Evolutionary conservation across 2,113 vertebrate genomes (phyloP).

Genomic region (Dascyllus trimaculatus): DNA sequence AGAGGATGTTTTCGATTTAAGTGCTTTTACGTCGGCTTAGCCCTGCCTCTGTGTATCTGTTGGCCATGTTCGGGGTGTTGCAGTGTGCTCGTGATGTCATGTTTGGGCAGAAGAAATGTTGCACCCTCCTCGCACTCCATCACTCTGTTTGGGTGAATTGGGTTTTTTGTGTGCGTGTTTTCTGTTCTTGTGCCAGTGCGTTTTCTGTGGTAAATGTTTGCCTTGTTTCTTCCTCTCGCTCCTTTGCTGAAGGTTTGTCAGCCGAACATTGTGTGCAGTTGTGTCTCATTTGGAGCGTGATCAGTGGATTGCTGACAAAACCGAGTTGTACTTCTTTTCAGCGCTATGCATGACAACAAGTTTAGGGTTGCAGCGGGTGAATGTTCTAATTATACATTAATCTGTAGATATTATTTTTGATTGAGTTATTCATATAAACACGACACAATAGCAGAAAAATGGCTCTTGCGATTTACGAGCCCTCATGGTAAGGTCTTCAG

Average conservation of each 20-base stretch:
- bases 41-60: not conserved
- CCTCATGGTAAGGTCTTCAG: not conserved
- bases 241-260: slow-evolving; percentile 32
- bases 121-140: slow-evolving; percentile 22
- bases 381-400: not conserved
- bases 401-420: not conserved
- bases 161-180: not conserved
- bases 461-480: not conserved
- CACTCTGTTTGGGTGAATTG: slow-evolving; percentile 18
- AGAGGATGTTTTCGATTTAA: slow-evolving; percentile 19
- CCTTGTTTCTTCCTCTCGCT: not conserved
- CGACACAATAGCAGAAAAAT: not conserved
- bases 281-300: not conserved
- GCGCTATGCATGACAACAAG: not conserved
- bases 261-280: slow-evolving; percentile 7
- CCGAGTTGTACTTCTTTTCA: not conserved
- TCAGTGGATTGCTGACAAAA: slow-evolving; percentile 4
- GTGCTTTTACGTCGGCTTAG: slow-evolving; percentile 1
- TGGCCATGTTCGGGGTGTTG: slow-evolving; percentile 3
- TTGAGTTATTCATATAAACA: not conserved
- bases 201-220: slow-evolving; percentile 35
- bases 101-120: slow-evolving; percentile 25
- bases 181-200: slow-evolving; percentile 11
- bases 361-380: not conserved
- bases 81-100: slow-evolving; percentile 20